Evolutionary conservation across 2,888 invertebrate genomes (phyloP).

Genomic region (Drosophila suboccidentalis): DNA sequence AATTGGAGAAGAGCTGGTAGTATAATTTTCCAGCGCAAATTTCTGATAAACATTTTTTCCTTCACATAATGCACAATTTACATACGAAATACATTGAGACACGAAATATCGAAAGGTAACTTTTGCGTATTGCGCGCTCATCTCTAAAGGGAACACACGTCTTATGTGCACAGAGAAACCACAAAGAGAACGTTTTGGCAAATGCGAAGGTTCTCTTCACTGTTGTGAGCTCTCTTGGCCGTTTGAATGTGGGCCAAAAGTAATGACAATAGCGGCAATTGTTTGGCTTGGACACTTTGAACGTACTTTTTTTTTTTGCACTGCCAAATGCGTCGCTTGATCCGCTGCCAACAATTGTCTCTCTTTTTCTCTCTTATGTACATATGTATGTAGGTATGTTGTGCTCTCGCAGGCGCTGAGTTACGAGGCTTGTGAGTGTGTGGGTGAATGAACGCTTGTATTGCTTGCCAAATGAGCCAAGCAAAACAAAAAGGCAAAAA

Average conservation of each 20-base stretch:
- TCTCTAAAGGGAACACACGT: constrained; percentile 48
- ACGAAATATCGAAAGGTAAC: constrained; percentile 27
- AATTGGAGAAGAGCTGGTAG: not conserved
- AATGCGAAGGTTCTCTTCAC: constrained; percentile 44
- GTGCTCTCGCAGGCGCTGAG: constrained; percentile 43
- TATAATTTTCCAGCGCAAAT: not conserved
- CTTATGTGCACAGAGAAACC: constrained; percentile 25
- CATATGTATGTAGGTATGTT: constrained; percentile 7
- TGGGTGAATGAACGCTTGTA: constrained; percentile 47
- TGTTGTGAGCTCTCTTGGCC: constrained; percentile 39
- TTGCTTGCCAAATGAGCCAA: constrained; percentile 73
- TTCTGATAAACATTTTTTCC: no score
- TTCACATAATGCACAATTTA: no score
- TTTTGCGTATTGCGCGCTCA: constrained; percentile 11
- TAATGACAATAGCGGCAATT: constrained; percentile 78
- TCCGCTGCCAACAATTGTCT: constrained; percentile 51
- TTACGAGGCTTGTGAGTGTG: constrained; percentile 19
- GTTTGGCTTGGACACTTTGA: constrained; percentile 58
- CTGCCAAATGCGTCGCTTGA: constrained; percentile 43
- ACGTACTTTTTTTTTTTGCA: constrained; percentile 43
- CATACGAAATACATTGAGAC: no score
- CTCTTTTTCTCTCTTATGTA: constrained; percentile 13
- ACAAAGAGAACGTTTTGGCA: constrained; percentile 44
- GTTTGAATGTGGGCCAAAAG: constrained; percentile 76
- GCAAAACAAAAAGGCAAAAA: constrained; percentile 81